Percentiles rank a stretch among this genome's conserved stretches.
Evolutionary conservation across 2,113 vertebrate genomes (phyloP).

Genomic region (Sprattus sprattus): DNA sequence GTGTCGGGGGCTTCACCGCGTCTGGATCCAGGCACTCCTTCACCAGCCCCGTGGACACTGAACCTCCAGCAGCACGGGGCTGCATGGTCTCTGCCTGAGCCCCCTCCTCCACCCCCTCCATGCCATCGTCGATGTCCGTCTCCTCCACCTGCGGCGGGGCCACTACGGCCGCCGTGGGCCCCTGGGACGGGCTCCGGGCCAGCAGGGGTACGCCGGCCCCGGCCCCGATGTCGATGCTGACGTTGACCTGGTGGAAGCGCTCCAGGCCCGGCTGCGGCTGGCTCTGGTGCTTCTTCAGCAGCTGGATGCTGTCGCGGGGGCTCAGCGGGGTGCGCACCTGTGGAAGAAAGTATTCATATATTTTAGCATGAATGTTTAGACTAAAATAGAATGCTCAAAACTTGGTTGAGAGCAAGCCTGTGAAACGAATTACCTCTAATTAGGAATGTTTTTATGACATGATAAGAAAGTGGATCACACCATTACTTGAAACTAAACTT

Average conservation of each 20-base stretch:
- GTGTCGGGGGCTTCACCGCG: constrained; percentile 80
- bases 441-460: too few species aligned
- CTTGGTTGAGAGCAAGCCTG: too few species aligned
- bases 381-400: too few species aligned
- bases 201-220: background rate
- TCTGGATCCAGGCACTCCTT: constrained; percentile 69
- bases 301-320: constrained; percentile 84
- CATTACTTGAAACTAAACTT: too few species aligned
- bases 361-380: too few species aligned
- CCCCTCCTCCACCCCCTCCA: constrained; percentile 75
- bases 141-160: constrained; percentile 71
- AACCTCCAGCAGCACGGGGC: constrained; percentile 54
- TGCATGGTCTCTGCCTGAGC: constrained; percentile 45
- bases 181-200: background rate
- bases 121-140: constrained; percentile 82
- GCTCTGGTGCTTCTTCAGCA: constrained; percentile 85
- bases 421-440: too few species aligned
- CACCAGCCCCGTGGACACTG: constrained; percentile 57
- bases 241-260: constrained; percentile 63
- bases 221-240: constrained; percentile 67
- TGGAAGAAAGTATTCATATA: too few species aligned
- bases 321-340: constrained; percentile 73
- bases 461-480: too few species aligned
- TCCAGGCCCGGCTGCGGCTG: constrained; percentile 79
- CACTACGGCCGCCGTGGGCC: constrained; percentile 17